phyloP scores from a whole-genome alignment of 2,888 invertebrate genomes.

The Ariolimax columbianus region DNA sequence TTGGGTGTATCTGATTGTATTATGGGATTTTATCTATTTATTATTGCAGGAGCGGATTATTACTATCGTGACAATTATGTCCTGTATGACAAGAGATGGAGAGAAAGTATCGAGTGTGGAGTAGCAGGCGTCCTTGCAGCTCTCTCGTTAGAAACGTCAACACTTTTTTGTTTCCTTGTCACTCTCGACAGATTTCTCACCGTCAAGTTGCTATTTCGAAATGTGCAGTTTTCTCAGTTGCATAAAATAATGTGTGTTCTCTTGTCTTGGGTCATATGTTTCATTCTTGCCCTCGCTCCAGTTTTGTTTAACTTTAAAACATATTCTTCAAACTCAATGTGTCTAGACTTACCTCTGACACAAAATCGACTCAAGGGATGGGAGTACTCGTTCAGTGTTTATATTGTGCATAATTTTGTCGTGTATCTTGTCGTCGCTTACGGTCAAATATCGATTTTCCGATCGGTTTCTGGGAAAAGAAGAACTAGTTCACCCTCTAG shows the following conservation, averaged over 20 bases:
- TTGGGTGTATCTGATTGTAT: neutral
- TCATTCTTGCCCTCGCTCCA: constrained; percentile 69
- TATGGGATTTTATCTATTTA: neutral
- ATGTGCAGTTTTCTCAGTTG: constrained; percentile 59
- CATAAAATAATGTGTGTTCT: constrained; percentile 59
- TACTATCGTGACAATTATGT: neutral
- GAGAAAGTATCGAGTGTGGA: neutral
- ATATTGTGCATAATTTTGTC: constrained; percentile 72
- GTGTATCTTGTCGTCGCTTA: constrained; percentile 70
- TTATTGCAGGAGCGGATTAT: constrained; percentile 13
- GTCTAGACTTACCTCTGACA: constrained; percentile 75
- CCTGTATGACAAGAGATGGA: constrained; percentile 2
- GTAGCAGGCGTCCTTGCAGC: constrained; percentile 53
- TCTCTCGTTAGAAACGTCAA: constrained; percentile 83
- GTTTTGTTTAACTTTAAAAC: constrained; percentile 58
- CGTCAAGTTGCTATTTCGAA: constrained; percentile 82
- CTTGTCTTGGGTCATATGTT: constrained; percentile 66
- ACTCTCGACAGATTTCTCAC: constrained; percentile 84
- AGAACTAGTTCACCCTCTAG: constrained; percentile 69
- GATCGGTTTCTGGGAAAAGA: constrained; percentile 75
- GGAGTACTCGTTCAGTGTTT: constrained; percentile 75
- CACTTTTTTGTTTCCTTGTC: constrained; percentile 82
- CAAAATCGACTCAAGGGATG: constrained; percentile 72
- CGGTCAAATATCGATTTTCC: constrained; percentile 74
- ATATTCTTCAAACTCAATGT: constrained; percentile 64